phyloP scores from a whole-genome alignment of 2,113 vertebrate species.

The Colistium nudipinnis region DNA sequence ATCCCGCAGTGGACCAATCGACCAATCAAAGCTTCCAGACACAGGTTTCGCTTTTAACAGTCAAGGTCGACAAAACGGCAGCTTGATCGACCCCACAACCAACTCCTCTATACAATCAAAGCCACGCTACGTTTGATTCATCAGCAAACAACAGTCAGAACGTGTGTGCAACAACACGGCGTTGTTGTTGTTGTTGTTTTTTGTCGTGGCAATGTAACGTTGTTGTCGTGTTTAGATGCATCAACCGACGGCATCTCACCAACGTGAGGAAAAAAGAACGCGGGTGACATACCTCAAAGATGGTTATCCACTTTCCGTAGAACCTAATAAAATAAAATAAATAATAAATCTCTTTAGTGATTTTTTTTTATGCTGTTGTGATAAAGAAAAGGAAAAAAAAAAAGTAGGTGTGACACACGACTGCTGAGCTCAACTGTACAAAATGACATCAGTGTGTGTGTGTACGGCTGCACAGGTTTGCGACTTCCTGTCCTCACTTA shows the following conservation, averaged over 20 bases:
- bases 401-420: neutral
- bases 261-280: too few species aligned
- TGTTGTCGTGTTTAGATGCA: too few species aligned
- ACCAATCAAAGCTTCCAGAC: too few species aligned
- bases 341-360: neutral
- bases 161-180: too few species aligned
- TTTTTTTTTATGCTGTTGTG: slow-evolving; percentile 2
- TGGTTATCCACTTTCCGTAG: too few species aligned
- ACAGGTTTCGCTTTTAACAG: too few species aligned
- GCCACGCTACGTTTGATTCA: neutral
- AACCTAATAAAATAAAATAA: slow-evolving; percentile 9
- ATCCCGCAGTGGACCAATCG: too few species aligned
- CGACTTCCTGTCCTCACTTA: slow-evolving; percentile 34
- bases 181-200: too few species aligned
- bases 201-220: too few species aligned
- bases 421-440: slow-evolving; percentile 36
- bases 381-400: neutral
- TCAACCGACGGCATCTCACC: too few species aligned
- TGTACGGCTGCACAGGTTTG: slow-evolving; percentile 52
- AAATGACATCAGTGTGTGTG: slow-evolving; percentile 59
- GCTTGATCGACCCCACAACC: neutral
- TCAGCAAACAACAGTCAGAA: neutral
- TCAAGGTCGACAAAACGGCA: neutral
- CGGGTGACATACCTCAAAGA: too few species aligned
- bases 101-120: too few species aligned